These are phyloP conservation scores for Holacanthella duospinosa DNA, from an alignment of 2,888 invertebrate species.

Conservation along the genomic window DNA sequence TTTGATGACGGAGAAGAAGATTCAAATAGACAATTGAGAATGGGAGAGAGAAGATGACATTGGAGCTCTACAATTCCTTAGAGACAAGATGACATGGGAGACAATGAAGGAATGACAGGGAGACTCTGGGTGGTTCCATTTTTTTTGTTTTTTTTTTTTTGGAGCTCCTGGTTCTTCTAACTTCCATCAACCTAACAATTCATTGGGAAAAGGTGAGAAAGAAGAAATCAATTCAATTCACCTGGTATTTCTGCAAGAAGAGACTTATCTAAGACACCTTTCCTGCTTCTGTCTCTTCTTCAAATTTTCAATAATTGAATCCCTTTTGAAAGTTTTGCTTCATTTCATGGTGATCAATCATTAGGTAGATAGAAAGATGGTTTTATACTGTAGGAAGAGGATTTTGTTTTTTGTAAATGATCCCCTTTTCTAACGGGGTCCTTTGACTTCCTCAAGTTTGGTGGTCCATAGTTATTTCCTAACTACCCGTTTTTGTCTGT, in stretches of 20 bases:
- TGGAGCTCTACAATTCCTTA: background rate
- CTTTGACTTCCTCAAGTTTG: conserved; percentile 14
- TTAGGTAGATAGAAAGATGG: background rate
- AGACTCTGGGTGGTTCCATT: conserved; percentile 13
- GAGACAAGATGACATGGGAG: conserved; percentile 10
- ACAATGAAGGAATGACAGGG: conserved; percentile 15
- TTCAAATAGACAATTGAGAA: conserved; percentile 1
- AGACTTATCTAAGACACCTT: background rate
- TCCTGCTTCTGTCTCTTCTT: too few relatives aligned
- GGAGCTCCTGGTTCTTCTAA: background rate
- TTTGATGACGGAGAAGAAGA: background rate
- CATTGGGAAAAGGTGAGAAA: conserved; percentile 14
- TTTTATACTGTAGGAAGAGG: background rate
- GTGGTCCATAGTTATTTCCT: conserved; percentile 16
- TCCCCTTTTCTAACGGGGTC: too few relatives aligned
- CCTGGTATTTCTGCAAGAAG: background rate
- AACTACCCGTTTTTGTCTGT: conserved; percentile 16
- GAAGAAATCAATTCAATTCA: conserved; percentile 18
- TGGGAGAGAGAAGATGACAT: background rate
- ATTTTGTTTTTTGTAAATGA: background rate
- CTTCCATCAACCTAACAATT: too few relatives aligned
- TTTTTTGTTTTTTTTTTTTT: too few relatives aligned
- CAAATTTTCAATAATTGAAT: background rate
- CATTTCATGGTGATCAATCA: conserved; percentile 24
- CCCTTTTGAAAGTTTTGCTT: background rate